A percentile compares a stretch with the other conserved stretches of the same genome.
Evolutionary conservation across 2,888 invertebrate species (phyloP).

Genomic region (Gymnoscelis rufifasciata): DNA sequence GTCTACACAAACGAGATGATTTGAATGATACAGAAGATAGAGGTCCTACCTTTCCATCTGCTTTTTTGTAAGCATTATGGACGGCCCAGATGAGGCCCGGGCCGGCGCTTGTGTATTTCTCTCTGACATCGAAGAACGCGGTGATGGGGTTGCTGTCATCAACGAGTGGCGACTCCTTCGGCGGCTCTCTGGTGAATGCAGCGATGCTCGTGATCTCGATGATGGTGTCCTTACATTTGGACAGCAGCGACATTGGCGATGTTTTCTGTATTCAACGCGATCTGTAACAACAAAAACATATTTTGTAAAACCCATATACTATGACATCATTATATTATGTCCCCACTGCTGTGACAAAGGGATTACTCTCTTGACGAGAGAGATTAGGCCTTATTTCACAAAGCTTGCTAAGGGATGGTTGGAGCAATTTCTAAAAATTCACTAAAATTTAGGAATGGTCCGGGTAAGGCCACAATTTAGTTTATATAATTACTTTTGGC

Average conservation of each 20-base stretch:
- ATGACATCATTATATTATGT: too few species aligned
- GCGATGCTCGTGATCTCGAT: conserved; percentile 9
- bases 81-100: conserved; percentile 95
- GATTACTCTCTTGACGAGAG: too few species aligned
- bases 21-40: too few species aligned
- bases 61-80: conserved; percentile 92
- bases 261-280: background rate
- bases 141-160: conserved; percentile 89
- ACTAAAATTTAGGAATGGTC: too few species aligned
- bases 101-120: conserved; percentile 88
- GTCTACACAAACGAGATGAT: too few species aligned
- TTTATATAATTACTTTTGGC: too few species aligned
- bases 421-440: too few species aligned
- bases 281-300: conserved; percentile 14
- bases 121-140: conserved; percentile 91
- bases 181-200: conserved; percentile 1
- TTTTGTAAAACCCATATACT: too few species aligned
- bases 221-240: conserved; percentile 13
- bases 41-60: conserved; percentile 94
- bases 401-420: too few species aligned
- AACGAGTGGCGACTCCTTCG: conserved; percentile 34
- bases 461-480: too few species aligned
- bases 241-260: conserved; percentile 11
- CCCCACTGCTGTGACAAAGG: too few species aligned
- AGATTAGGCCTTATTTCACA: too few species aligned